These are phyloP conservation scores for Electrona antarctica DNA, from an alignment of 2,113 vertebrate species.

Conservation along the genomic window DNA sequence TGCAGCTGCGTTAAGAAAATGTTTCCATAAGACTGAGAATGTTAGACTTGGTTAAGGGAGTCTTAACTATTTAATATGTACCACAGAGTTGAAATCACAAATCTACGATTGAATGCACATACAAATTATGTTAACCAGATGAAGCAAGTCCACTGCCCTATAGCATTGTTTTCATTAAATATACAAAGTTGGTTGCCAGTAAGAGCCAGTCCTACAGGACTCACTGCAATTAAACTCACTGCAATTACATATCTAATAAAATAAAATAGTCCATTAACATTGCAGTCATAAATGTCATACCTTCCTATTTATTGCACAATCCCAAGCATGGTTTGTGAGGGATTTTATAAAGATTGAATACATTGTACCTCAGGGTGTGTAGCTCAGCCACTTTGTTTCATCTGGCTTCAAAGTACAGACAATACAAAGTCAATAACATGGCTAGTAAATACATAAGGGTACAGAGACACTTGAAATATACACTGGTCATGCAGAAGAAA, in stretches of 20 bases:
- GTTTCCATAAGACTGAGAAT: slow-evolving; percentile 25
- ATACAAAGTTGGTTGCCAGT: slow-evolving; percentile 27
- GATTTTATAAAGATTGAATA: slow-evolving; percentile 6
- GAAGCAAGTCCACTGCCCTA: slow-evolving; percentile 61
- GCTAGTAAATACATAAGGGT: slow-evolving; percentile 62
- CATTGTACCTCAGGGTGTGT: slow-evolving; percentile 22
- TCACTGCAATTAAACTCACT: slow-evolving; percentile 27
- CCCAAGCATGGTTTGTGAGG: slow-evolving; percentile 29
- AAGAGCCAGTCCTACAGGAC: slow-evolving; percentile 47
- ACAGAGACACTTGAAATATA: slow-evolving; percentile 64
- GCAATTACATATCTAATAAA: slow-evolving; percentile 22
- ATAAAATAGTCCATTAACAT: slow-evolving; percentile 7
- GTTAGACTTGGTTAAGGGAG: slow-evolving; percentile 44
- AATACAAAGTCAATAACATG: slow-evolving; percentile 66
- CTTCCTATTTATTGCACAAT: slow-evolving; percentile 23
- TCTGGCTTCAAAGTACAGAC: slow-evolving; percentile 73
- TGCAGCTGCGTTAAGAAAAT: background rate
- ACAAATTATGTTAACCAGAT: slow-evolving; percentile 68
- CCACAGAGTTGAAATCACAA: slow-evolving; percentile 74
- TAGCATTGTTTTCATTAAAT: slow-evolving; percentile 29
- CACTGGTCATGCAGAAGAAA: slow-evolving; percentile 69
- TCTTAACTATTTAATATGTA: slow-evolving; percentile 76
- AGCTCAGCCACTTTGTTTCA: slow-evolving; percentile 59
- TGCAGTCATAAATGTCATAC: background rate
- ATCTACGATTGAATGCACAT: slow-evolving; percentile 71